These are phyloP conservation scores for Mimachlamys varia DNA, from an alignment of 2,888 invertebrate genomes.

Conservation along the genomic window DNA sequence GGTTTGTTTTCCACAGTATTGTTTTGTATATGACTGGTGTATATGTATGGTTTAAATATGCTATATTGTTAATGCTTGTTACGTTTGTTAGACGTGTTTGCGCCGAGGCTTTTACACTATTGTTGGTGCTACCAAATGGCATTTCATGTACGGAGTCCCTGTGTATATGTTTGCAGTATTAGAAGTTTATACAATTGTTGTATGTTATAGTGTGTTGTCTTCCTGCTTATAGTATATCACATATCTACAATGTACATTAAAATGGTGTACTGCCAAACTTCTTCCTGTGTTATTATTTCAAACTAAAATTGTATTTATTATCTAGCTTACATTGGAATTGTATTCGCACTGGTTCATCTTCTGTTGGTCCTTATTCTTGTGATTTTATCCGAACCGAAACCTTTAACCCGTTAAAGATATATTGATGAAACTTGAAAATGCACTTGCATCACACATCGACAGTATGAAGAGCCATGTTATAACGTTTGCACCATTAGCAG, in stretches of 20 bases:
- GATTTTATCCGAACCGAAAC: too few species aligned
- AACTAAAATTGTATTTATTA: too few species aligned
- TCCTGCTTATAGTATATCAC: conserved; percentile 13
- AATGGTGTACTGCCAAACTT: conserved; percentile 5
- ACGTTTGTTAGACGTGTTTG: conserved; percentile 16
- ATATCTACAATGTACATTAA: conserved; percentile 26
- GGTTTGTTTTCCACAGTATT: neutral
- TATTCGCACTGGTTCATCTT: too few species aligned
- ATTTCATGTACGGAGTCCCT: neutral
- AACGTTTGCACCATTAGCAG: too few species aligned
- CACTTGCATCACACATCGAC: too few species aligned
- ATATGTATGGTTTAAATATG: conserved; percentile 9
- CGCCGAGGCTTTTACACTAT: conserved; percentile 4
- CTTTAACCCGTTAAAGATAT: too few species aligned
- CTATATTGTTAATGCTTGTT: conserved; percentile 33
- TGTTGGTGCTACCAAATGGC: conserved; percentile 36
- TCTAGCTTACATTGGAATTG: too few species aligned
- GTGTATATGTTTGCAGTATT: conserved; percentile 29
- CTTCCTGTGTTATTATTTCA: neutral
- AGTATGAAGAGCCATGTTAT: too few species aligned
- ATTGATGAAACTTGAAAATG: too few species aligned
- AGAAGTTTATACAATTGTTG: conserved; percentile 2
- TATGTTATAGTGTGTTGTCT: conserved; percentile 13
- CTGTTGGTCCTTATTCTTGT: too few species aligned
- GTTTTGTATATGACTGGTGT: conserved; percentile 7